A percentile compares a stretch with the other conserved stretches of the same genome.
These are phyloP conservation scores for Meles meles DNA, from an alignment of 2,113 vertebrate genomes.

Conservation along the genomic window DNA sequence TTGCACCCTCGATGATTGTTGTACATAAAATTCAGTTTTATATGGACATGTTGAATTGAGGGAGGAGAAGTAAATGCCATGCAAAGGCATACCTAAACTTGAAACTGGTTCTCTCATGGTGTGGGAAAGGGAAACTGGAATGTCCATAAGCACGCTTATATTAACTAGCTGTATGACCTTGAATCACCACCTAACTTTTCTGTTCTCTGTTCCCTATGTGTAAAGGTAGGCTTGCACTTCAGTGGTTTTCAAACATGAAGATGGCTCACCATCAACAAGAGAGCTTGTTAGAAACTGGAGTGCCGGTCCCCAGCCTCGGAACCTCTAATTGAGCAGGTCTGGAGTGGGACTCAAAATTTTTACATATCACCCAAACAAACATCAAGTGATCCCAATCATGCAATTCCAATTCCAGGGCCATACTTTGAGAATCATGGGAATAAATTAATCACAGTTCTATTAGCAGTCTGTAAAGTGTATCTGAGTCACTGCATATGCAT, in stretches of 20 bases:
- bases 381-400: neutral
- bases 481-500: neutral
- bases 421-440: neutral
- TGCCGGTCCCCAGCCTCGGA: neutral
- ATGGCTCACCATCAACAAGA: neutral
- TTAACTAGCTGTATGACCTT: neutral
- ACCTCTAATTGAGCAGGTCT: neutral
- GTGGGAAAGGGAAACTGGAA: neutral
- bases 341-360: neutral
- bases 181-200: neutral
- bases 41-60: neutral
- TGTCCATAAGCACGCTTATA: neutral
- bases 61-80: neutral
- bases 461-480: neutral
- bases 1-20: neutral
- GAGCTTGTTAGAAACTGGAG: neutral
- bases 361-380: neutral
- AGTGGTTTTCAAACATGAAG: neutral
- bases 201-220: neutral
- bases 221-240: neutral
- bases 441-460: neutral
- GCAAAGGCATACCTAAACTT: neutral
- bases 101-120: neutral
- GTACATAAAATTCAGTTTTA: neutral
- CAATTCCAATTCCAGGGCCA: too few relatives aligned